Base-by-base conservation (phyloP, 2,888 invertebrate genomes). In the Orchestes rusci region DNA sequence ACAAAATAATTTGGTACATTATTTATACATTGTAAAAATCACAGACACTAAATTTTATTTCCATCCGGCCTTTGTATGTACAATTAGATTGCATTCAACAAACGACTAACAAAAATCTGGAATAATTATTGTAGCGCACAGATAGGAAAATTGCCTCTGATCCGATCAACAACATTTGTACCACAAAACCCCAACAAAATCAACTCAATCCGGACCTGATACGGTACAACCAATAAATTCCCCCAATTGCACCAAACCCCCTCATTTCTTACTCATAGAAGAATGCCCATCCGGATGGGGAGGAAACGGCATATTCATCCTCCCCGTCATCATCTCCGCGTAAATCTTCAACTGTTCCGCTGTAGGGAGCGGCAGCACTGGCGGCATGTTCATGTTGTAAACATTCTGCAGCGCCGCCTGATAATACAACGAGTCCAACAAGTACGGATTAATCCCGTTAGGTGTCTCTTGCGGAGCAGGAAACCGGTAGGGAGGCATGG, bases 291-390 rank as follows among this genome's bases (percentile, higher is more conserved):
- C 67, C 32, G 61, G 60, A 3, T 62, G 59, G 43, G 66, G 54
- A 10, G 59, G 58, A 53, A 62, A 65, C 3, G 63, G 64, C 52
- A 60, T 60, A 38, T 61, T 56, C 19, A 65, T 44, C 13, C 64
- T 53, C 7, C 57, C 62, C 13, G 70, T 66, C 57, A 72, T 64
- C 45, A 76, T 61, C 52, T 77, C 75, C 53, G 74, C 73, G 57
- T 72, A 73, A 51, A 76, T 70, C 54, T 75, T 74, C 43, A 72
- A 57, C 45, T 72, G 71, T 50, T 73, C 72, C 15, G 73, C 70
- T 46, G 67, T 67, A 31, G 73, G 67, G 47, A 73, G 70, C 16
- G 72, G 64, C 48, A 69, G 65, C 42, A 70, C 61, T 2, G 69
- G 65, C 10, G 50, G 47, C 32, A 48, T 38, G 28, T 63, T 56